Evolutionary conservation across 2,797 vertebrate species (phyloP).

Genomic region (Lagorchestes hirsutus): DNA sequence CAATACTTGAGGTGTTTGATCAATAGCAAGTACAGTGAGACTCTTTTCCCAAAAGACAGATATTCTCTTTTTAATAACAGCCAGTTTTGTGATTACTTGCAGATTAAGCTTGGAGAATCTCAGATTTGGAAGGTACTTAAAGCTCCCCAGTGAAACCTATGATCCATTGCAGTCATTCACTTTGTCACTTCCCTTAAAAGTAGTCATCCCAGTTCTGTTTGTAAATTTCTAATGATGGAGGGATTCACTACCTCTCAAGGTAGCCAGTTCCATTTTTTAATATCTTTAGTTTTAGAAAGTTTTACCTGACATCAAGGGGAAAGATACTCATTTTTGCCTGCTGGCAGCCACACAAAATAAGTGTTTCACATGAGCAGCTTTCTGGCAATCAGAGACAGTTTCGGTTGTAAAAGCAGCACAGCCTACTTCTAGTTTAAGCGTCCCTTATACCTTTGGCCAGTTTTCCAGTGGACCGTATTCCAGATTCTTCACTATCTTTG

Average conservation of each 20-base stretch:
- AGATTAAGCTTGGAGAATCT: not conserved
- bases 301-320: not conserved
- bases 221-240: not conserved
- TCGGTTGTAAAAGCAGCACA: not conserved
- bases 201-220: not conserved
- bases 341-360: not conserved
- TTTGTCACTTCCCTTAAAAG: not conserved
- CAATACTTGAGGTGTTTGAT: not conserved
- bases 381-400: not conserved
- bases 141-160: not conserved
- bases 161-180: not conserved
- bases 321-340: not conserved
- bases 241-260: not conserved
- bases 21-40: not conserved
- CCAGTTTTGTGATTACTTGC: not conserved
- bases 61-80: not conserved
- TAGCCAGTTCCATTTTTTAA: not conserved
- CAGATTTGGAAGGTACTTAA: not conserved
- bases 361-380: not conserved
- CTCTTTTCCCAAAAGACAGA: not conserved
- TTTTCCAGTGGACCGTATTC: not conserved
- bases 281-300: not conserved
- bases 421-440: not conserved
- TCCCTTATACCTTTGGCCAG: not conserved
- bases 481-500: not conserved